A percentile compares a stretch with the other conserved stretches of the same genome.
phyloP scores from a whole-genome alignment of 2,113 vertebrate genomes.

The Bombycilla garrulus region DNA sequence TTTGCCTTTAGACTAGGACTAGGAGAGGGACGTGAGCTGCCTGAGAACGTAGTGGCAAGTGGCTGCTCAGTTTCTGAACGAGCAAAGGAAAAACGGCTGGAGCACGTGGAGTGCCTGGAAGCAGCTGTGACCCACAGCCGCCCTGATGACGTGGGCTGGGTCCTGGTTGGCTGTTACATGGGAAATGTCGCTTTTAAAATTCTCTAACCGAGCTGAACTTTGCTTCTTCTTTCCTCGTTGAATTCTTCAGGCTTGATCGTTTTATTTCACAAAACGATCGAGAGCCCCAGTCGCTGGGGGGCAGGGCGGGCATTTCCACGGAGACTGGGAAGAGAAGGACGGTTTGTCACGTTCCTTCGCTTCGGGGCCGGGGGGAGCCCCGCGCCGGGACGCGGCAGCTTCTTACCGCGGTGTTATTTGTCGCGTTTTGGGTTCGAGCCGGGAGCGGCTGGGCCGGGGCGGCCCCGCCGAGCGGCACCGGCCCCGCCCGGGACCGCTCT shows the following conservation, averaged over 20 bases:
- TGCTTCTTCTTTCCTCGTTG: not conserved
- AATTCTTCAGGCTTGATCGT: not conserved
- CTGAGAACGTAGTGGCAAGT: fast-evolving
- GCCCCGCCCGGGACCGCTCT: too few relatives aligned
- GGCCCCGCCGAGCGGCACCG: too few relatives aligned
- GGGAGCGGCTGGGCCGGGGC: not conserved
- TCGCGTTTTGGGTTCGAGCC: not conserved
- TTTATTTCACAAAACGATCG: fast-evolving
- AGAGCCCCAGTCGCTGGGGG: fast-evolving
- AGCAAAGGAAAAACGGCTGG: too few relatives aligned
- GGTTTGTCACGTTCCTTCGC: fast-evolving
- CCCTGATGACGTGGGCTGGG: fast-evolving
- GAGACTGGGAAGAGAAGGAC: fast-evolving
- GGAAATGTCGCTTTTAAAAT: not conserved
- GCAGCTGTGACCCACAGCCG: not conserved
- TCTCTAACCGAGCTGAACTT: too few relatives aligned
- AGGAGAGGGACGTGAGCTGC: not conserved
- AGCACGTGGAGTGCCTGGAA: not conserved
- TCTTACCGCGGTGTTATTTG: fast-evolving
- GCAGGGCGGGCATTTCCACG: fast-evolving
- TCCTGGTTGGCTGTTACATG: not conserved
- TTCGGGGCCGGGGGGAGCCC: fast-evolving
- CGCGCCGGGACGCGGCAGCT: too few relatives aligned
- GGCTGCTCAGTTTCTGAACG: not conserved
- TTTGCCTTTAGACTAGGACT: not conserved